These are phyloP conservation scores for Eupithecia insigniata DNA, from an alignment of 2,888 invertebrate genomes.

Conservation along the genomic window DNA sequence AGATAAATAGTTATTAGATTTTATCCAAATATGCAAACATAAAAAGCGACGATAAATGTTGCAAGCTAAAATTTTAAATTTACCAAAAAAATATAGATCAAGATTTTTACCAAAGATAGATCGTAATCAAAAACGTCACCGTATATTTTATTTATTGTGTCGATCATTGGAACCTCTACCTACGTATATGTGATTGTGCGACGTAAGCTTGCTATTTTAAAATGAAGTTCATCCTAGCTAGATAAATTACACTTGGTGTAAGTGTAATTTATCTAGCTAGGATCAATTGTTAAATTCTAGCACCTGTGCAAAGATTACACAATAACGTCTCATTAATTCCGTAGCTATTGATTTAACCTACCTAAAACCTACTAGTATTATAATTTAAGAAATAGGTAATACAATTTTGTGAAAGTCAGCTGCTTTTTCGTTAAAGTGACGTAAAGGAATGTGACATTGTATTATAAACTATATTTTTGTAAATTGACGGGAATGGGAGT, in stretches of 20 bases:
- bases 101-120: not conserved
- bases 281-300: not conserved
- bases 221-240: not conserved
- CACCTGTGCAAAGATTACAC: not conserved
- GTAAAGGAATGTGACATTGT: too few species aligned
- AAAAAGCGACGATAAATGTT: too few species aligned
- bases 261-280: not conserved
- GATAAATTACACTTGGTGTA: too few species aligned
- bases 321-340: not conserved
- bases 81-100: too few species aligned
- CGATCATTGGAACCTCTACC: not conserved
- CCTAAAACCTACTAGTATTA: too few species aligned
- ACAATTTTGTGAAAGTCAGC: not conserved
- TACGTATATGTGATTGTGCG: not conserved
- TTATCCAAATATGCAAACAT: too few species aligned
- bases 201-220: not conserved
- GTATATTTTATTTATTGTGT: not conserved
- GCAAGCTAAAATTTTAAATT: too few species aligned
- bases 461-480: too few species aligned
- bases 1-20: too few species aligned
- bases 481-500: too few species aligned
- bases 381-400: too few species aligned
- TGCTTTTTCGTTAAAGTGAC: not conserved
- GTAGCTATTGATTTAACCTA: not conserved
- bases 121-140: not conserved